Percentiles rank a stretch among this genome's conserved stretches.
Conservation (phyloP, 2,113 vertebrate species). For the Blennius ocellaris region DNA sequence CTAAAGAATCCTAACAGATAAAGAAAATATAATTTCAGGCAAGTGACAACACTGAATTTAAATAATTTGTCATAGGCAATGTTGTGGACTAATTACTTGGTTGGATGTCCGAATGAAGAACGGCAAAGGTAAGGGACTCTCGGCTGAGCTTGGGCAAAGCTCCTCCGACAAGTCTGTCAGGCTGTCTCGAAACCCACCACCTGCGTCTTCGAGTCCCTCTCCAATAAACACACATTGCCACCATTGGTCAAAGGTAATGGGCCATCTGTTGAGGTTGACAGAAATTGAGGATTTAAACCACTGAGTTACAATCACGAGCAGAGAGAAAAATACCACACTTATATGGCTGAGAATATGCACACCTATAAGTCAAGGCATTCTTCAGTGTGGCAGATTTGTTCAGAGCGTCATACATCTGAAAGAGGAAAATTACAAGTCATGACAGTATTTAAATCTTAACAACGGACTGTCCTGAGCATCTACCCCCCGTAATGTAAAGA, state of each 20-base stretch:
- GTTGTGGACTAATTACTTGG: conserved; percentile 83
- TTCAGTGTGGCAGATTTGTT: conserved; percentile 97
- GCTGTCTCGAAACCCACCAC: conserved; percentile 97
- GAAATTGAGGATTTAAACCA: not conserved
- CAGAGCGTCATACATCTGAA: conserved; percentile 96
- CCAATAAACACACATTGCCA: conserved; percentile 99
- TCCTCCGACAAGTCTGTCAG: conserved; percentile 98
- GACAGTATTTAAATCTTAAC: not conserved
- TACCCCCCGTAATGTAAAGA: no score
- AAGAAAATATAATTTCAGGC: not conserved
- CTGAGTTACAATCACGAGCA: not conserved
- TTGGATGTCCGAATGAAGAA: conserved; percentile 96
- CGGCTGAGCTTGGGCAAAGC: conserved; percentile 94
- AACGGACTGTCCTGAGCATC: no score
- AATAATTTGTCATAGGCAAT: not conserved
- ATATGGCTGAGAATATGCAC: not conserved
- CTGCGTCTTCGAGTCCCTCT: conserved; percentile 98
- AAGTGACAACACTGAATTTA: not conserved
- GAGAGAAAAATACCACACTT: not conserved
- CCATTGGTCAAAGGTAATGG: conserved; percentile 96
- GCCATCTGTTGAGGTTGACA: conserved; percentile 86
- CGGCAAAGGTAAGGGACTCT: conserved; percentile 92
- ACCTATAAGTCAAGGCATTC: conserved; percentile 96
- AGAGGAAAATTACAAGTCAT: not conserved
- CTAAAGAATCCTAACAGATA: conserved; percentile 88